phyloP scores from a whole-genome alignment of 2,888 invertebrate species.

The Trachelus tabidus region DNA sequence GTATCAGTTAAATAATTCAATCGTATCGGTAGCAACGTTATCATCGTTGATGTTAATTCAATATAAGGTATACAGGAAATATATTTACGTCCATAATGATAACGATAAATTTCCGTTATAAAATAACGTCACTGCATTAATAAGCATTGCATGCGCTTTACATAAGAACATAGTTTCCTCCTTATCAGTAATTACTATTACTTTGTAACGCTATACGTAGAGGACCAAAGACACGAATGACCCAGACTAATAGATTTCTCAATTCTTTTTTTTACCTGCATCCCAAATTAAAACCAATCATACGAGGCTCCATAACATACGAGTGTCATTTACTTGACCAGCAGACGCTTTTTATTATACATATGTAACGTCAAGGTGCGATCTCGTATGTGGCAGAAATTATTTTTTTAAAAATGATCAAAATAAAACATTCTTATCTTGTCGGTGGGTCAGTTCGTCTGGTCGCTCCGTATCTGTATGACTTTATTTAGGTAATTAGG shows the following conservation, averaged over 20 bases:
- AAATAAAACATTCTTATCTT: neutral
- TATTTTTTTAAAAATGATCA: neutral
- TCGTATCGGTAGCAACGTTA: neutral
- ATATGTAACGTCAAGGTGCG: neutral
- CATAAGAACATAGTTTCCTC: slow-evolving; percentile 8
- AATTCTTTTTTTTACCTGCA: neutral
- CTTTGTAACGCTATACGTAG: slow-evolving; percentile 13
- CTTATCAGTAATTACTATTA: slow-evolving; percentile 1
- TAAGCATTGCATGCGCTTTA: slow-evolving; percentile 10
- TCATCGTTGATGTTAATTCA: slow-evolving; percentile 3
- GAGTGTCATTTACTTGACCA: neutral
- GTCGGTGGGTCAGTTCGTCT: neutral
- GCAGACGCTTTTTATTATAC: neutral
- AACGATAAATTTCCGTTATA: slow-evolving; percentile 7
- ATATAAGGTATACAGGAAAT: slow-evolving; percentile 18
- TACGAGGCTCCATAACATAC: neutral
- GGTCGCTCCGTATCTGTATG: neutral
- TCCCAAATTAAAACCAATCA: neutral
- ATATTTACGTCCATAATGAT: slow-evolving; percentile 11
- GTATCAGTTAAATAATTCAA: neutral
- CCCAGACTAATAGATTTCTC: slow-evolving; percentile 14
- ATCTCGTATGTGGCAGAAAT: neutral
- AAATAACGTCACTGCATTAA: slow-evolving; percentile 15
- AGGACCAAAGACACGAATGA: slow-evolving; percentile 22
- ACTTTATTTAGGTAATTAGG: neutral